Evolutionary conservation across 2,888 invertebrate species (phyloP).

Genomic region (Tiliacea aurago): DNA sequence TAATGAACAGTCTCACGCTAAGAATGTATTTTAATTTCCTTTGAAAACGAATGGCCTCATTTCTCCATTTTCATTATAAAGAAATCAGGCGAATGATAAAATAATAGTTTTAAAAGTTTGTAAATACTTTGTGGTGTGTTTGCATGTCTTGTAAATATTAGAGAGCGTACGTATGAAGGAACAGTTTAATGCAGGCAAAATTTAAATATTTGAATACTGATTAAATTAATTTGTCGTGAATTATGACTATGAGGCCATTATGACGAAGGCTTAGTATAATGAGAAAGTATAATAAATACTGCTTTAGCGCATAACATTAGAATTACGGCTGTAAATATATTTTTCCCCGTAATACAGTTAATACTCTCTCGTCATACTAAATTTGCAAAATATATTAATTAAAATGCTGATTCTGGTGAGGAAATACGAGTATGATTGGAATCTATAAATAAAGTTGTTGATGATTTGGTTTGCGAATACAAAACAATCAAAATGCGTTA

Average conservation of each 20-base stretch:
- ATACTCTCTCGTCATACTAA: conserved; percentile 48
- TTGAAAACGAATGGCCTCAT: conserved; percentile 44
- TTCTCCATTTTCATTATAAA: conserved; percentile 30
- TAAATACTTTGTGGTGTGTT: conserved; percentile 38
- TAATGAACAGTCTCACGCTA: conserved; percentile 43
- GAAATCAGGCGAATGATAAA: conserved; percentile 30
- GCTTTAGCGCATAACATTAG: conserved; percentile 14
- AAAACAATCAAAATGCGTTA: conserved; percentile 46
- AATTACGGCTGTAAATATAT: conserved; percentile 25
- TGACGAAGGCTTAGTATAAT: conserved; percentile 42
- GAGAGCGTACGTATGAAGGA: conserved; percentile 15
- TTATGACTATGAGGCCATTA: conserved; percentile 62
- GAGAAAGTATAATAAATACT: conserved; percentile 52
- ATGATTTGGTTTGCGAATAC: conserved; percentile 24
- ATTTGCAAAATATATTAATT: conserved; percentile 31
- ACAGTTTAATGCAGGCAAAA: conserved; percentile 32
- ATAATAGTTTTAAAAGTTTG: conserved; percentile 28
- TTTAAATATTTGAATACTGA: conserved; percentile 55
- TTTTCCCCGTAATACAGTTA: conserved; percentile 19
- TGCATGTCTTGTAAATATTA: conserved; percentile 54
- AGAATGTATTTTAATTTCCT: conserved; percentile 45
- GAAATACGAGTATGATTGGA: conserved; percentile 33
- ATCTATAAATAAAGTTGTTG: conserved; percentile 44
- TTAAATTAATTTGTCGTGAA: conserved; percentile 50
- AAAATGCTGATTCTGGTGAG: conserved; percentile 52